These are phyloP conservation scores for Ditylenchus weischeri DNA, from an alignment of 2,888 invertebrate genomes.

Conservation along the genomic window DNA sequence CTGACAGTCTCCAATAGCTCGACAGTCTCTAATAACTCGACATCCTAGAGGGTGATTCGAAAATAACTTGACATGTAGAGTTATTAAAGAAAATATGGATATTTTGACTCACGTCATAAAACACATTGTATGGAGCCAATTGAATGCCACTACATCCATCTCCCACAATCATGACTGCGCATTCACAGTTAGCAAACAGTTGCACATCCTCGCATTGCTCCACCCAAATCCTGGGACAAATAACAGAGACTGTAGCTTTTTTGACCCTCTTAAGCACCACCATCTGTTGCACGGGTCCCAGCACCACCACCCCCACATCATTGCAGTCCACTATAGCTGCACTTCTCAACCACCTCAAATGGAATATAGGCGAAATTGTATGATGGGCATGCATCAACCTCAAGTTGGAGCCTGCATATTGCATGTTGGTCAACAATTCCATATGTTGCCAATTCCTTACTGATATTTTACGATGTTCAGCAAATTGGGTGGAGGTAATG, in stretches of 20 bases:
- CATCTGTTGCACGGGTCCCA: not conserved
- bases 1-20: no score
- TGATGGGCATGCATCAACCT: slow-evolving; percentile 7
- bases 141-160: not conserved
- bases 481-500: slow-evolving; percentile 23
- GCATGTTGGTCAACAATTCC: slow-evolving; percentile 21
- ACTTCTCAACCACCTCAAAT: slow-evolving; percentile 7
- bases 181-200: slow-evolving; percentile 19
- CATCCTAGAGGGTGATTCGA: no score
- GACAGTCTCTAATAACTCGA: no score
- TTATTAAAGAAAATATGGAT: no score
- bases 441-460: slow-evolving; percentile 21
- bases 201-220: slow-evolving; percentile 22
- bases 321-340: slow-evolving; percentile 2
- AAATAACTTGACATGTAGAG: no score
- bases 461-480: slow-evolving; percentile 26
- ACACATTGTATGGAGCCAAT: slow-evolving; percentile 25
- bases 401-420: slow-evolving; percentile 21
- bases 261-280: not conserved
- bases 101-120: slow-evolving; percentile 20
- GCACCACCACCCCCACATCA: not conserved
- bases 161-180: not conserved
- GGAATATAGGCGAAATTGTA: not conserved
- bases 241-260: slow-evolving; percentile 11
- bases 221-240: slow-evolving; percentile 16